Conservation (phyloP, 2,888 invertebrate genomes). For the Oligia fasciuncula region DNA sequence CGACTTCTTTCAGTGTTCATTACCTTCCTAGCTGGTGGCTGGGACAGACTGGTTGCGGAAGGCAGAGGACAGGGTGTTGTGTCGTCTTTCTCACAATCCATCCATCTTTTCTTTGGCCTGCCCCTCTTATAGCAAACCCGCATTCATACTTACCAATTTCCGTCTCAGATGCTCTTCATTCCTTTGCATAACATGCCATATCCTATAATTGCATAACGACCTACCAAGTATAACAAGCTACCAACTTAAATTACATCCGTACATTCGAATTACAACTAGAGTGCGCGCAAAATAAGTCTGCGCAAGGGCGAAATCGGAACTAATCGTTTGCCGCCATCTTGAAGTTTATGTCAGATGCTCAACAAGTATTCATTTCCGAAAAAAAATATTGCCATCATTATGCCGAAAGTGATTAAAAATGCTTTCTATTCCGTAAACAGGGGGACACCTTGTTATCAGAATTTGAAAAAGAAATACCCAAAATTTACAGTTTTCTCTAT, state of each 20-base stretch:
- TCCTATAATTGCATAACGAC: neutral
- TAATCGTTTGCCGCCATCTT: no score
- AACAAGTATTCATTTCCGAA: no score
- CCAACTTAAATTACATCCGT: neutral
- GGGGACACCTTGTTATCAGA: no score
- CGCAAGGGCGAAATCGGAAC: no score
- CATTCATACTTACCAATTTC: neutral
- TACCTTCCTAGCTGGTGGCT: neutral
- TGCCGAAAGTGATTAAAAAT: no score
- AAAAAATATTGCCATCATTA: no score
- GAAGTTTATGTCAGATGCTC: no score
- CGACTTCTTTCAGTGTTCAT: neutral
- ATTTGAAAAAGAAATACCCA: no score
- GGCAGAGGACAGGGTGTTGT: neutral
- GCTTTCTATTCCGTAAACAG: no score
- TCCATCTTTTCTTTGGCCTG: neutral
- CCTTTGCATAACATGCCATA: neutral
- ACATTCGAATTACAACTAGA: neutral
- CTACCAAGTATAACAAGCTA: neutral
- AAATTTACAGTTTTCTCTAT: no score
- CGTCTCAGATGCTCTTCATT: neutral
- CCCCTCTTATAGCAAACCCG: neutral
- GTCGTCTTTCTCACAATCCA: neutral
- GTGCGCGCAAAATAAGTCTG: no score
- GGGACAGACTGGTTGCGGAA: neutral